A percentile compares a stretch with the other conserved stretches of the same genome.
Evolutionary conservation across 2,888 invertebrate genomes (phyloP).

Genomic region (Ommatoiulus sabulosus): DNA sequence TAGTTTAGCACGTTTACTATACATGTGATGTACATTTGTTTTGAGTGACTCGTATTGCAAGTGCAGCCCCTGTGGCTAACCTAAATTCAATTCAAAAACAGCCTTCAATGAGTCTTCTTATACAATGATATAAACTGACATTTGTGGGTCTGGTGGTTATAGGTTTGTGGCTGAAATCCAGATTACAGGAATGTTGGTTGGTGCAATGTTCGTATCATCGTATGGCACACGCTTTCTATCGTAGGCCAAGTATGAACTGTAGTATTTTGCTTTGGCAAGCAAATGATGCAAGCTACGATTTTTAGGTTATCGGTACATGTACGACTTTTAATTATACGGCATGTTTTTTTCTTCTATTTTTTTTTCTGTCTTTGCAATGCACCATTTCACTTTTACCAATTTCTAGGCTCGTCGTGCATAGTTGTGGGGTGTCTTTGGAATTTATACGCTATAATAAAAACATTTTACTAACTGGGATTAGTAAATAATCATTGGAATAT

Average conservation of each 20-base stretch:
- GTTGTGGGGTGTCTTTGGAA: neutral
- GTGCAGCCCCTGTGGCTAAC: neutral
- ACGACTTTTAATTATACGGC: neutral
- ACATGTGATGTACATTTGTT: no score
- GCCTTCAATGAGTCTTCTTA: neutral
- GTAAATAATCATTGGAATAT: neutral
- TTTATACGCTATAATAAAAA: neutral
- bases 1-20: neutral
- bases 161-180: constrained; percentile 4
- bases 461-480: neutral
- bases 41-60: neutral
- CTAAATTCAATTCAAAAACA: neutral
- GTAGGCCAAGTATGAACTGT: neutral
- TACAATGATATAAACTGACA: constrained; percentile 1
- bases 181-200: neutral
- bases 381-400: constrained; percentile 32
- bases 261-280: neutral
- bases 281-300: neutral
- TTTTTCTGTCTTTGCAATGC: neutral
- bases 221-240: neutral
- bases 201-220: neutral
- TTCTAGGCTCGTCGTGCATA: neutral
- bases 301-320: neutral
- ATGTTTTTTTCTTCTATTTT: neutral
- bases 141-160: neutral